A percentile compares a stretch with the other conserved stretches of the same genome.
These are phyloP conservation scores for Drosophila bipectinata DNA, from an alignment of 1,140 invertebrate species.

Conservation along the genomic window DNA sequence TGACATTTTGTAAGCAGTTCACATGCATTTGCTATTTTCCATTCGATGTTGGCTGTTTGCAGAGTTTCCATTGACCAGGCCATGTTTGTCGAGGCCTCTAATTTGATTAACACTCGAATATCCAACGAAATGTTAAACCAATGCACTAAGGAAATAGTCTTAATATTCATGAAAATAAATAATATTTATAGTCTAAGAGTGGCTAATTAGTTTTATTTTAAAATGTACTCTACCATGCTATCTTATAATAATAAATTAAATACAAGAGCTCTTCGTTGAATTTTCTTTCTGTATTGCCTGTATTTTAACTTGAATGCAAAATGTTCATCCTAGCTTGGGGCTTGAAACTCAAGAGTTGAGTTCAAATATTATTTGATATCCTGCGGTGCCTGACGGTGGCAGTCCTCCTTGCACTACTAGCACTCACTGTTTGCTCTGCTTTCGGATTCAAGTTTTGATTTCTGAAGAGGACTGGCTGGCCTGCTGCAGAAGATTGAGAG, in stretches of 20 bases:
- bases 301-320: slow-evolving; percentile 56
- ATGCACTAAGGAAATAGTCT: not conserved
- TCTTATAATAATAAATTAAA: not conserved
- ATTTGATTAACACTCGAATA: slow-evolving; percentile 60
- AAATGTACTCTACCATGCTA: no score
- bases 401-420: slow-evolving; percentile 35
- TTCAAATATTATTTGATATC: slow-evolving; percentile 78
- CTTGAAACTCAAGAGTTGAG: slow-evolving; percentile 52
- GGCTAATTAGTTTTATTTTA: no score
- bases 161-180: not conserved
- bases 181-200: no score
- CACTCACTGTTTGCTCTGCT: slow-evolving; percentile 72
- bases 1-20: slow-evolving; percentile 48
- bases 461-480: slow-evolving; percentile 49
- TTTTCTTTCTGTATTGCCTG: not conserved
- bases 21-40: slow-evolving; percentile 64
- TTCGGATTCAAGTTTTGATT: slow-evolving; percentile 68
- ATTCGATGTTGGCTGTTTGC: slow-evolving; percentile 16
- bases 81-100: slow-evolving; percentile 52
- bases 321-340: slow-evolving; percentile 50
- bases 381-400: slow-evolving; percentile 51
- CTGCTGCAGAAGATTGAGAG: slow-evolving; percentile 15
- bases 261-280: not conserved
- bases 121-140: slow-evolving; percentile 13
- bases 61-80: slow-evolving; percentile 58